These are phyloP conservation scores for Leptopilina boulardi DNA, from an alignment of 1,140 invertebrate genomes.

Conservation along the genomic window DNA sequence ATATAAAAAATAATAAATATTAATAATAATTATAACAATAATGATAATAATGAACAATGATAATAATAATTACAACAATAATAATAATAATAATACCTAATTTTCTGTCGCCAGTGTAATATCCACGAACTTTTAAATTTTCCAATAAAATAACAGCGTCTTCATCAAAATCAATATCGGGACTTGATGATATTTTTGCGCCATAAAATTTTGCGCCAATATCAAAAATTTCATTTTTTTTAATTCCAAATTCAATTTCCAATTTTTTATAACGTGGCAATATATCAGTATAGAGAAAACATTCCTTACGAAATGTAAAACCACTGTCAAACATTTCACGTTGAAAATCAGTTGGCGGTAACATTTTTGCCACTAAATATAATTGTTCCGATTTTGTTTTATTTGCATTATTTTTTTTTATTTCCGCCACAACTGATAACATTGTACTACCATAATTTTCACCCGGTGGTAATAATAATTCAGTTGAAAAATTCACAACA, in stretches of 20 bases:
- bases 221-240: constrained; percentile 68
- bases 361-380: constrained; percentile 71
- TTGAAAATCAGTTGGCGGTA: constrained; percentile 63
- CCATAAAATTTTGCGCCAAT: constrained; percentile 77
- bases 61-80: background rate
- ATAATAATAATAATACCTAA: constrained; percentile 46
- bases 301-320: constrained; percentile 71
- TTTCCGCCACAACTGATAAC: constrained; percentile 67
- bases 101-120: constrained; percentile 73
- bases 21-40: background rate
- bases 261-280: constrained; percentile 63
- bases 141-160: constrained; percentile 78
- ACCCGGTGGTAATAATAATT: constrained; percentile 70
- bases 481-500: constrained; percentile 51
- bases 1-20: background rate
- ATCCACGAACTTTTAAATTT: constrained; percentile 76
- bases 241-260: constrained; percentile 65
- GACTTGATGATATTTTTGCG: constrained; percentile 72
- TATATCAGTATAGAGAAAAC: constrained; percentile 65
- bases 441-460: constrained; percentile 81
- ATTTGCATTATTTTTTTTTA: constrained; percentile 47
- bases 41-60: background rate
- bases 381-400: constrained; percentile 54
- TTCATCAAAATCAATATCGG: constrained; percentile 72
- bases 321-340: constrained; percentile 65